Conservation (phyloP, 1,140 invertebrate species). For the Drosophila mauritiana region DNA sequence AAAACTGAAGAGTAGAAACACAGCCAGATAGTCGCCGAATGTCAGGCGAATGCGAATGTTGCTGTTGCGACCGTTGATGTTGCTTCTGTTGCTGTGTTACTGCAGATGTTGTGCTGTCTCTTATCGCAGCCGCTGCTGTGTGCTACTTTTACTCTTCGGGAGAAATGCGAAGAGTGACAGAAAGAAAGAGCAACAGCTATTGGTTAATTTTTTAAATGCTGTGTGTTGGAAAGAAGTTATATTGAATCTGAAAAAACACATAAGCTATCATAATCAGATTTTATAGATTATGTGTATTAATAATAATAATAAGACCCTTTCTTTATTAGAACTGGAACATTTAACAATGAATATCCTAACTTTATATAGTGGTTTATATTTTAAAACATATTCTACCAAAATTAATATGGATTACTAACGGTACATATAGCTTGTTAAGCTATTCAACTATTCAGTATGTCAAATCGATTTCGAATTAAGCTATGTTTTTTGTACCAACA, state of each 20-base stretch:
- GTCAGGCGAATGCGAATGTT: slow-evolving; percentile 46
- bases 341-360: too few relatives aligned
- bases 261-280: not conserved
- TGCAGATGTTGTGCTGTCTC: slow-evolving; percentile 26
- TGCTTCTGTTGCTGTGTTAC: slow-evolving; percentile 2
- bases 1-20: slow-evolving; percentile 47
- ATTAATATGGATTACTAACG: too few relatives aligned
- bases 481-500: not conserved
- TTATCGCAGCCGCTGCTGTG: slow-evolving; percentile 22
- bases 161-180: slow-evolving; percentile 32
- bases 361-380: too few relatives aligned
- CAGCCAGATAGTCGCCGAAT: slow-evolving; percentile 66
- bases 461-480: not conserved
- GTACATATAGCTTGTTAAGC: too few relatives aligned
- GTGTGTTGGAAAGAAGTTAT: not conserved
- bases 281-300: not conserved
- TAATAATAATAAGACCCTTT: too few relatives aligned
- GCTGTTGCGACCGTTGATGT: slow-evolving; percentile 1
- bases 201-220: slow-evolving; percentile 8
- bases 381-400: too few relatives aligned
- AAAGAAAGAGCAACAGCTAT: not conserved
- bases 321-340: too few relatives aligned
- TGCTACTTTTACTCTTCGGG: slow-evolving; percentile 28
- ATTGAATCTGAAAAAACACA: not conserved
- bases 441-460: not conserved